phyloP scores from a whole-genome alignment of 2,797 vertebrate genomes.

The Sparus aurata region DNA sequence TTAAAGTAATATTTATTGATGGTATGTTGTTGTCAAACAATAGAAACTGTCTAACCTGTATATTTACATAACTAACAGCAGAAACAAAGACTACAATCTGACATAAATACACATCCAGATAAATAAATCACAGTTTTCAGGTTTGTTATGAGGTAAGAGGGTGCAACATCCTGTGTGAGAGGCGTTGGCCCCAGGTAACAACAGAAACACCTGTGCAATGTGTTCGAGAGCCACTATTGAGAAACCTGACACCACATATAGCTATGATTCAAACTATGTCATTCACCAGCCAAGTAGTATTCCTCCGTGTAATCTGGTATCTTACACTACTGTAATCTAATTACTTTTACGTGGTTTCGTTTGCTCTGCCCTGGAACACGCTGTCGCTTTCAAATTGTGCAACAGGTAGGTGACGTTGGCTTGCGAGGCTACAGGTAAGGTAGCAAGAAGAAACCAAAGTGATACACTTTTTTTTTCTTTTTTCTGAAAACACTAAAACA shows the following conservation, averaged over 20 bases:
- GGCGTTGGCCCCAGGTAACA: slow-evolving; percentile 70
- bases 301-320: not conserved
- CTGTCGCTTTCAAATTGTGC: slow-evolving; percentile 34
- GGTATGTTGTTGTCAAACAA: not conserved
- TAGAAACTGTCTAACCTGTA: too few species aligned
- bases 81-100: not conserved
- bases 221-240: slow-evolving; percentile 17
- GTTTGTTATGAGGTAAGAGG: not conserved
- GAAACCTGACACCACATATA: slow-evolving; percentile 39
- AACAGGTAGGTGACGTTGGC: slow-evolving; percentile 51
- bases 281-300: rapidly evolving
- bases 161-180: slow-evolving; percentile 49
- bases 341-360: too few species aligned
- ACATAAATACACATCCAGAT: not conserved
- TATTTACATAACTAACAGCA: not conserved
- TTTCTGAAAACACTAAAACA: too few species aligned
- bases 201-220: slow-evolving; percentile 66
- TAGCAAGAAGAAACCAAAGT: slow-evolving; percentile 12
- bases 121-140: slow-evolving; percentile 14
- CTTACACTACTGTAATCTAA: not conserved
- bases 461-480: not conserved
- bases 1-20: not conserved
- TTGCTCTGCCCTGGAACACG: not conserved
- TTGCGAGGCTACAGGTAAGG: slow-evolving; percentile 42
- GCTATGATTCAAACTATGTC: not conserved